These are phyloP conservation scores for Silurus lanzhouensis DNA, from an alignment of 2,797 vertebrate genomes.

Conservation along the genomic window DNA sequence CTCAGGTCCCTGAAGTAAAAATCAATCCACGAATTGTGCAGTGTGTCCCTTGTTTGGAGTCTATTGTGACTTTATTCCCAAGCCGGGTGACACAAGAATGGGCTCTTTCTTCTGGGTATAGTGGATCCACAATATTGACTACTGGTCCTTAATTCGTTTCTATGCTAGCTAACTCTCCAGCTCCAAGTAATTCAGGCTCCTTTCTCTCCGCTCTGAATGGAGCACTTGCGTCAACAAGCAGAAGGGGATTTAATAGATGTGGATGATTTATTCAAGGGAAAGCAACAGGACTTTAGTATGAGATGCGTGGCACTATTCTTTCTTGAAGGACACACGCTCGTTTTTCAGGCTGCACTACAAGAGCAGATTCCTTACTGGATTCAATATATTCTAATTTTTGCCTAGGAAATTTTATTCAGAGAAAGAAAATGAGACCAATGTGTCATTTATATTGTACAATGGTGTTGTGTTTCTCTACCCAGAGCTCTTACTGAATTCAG, in stretches of 20 bases:
- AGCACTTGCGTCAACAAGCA: constrained; percentile 70
- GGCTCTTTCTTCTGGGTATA: constrained; percentile 75
- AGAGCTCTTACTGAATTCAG: constrained; percentile 59
- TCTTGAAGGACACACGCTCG: constrained; percentile 71
- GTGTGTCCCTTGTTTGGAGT: constrained; percentile 78
- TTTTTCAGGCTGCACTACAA: constrained; percentile 65
- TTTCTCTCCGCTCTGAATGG: constrained; percentile 76
- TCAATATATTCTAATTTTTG: constrained; percentile 65
- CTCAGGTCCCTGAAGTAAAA: constrained; percentile 82
- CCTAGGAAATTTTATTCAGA: constrained; percentile 32
- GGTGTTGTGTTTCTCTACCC: constrained; percentile 50
- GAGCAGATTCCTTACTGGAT: constrained; percentile 70
- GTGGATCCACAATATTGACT: constrained; percentile 85
- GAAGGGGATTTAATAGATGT: constrained; percentile 79
- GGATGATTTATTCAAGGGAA: constrained; percentile 79
- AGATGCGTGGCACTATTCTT: constrained; percentile 72
- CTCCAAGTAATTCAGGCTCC: constrained; percentile 78
- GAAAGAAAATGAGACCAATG: constrained; percentile 44
- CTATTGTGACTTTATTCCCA: constrained; percentile 80
- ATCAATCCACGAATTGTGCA: constrained; percentile 76
- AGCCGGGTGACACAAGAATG: constrained; percentile 81
- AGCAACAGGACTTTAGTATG: constrained; percentile 74
- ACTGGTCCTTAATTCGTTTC: constrained; percentile 82
- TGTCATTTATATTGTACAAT: constrained; percentile 42
- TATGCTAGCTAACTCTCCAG: constrained; percentile 78